Percentiles rank a stretch among this genome's conserved stretches.
Evolutionary conservation across 2,113 vertebrate genomes (phyloP).

Genomic region (Coreoperca whiteheadi): DNA sequence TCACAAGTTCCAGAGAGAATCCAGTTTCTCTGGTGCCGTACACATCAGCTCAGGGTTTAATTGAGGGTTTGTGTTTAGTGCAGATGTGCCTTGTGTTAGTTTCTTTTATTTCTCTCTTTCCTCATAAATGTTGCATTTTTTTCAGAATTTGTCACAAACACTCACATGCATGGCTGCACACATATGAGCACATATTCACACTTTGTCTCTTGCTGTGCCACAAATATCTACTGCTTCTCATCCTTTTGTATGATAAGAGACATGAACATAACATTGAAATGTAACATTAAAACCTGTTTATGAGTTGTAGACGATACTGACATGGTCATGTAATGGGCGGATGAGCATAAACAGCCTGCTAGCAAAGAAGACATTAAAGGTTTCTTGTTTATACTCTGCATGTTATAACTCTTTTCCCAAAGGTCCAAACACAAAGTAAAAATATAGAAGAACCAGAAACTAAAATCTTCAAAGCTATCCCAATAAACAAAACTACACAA

Average conservation of each 20-base stretch:
- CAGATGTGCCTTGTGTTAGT: conserved; percentile 30
- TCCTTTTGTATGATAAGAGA: background rate
- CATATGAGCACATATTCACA: conserved; percentile 24
- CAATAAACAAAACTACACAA: conserved; percentile 4
- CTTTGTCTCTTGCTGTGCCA: conserved; percentile 22
- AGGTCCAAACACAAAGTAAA: background rate
- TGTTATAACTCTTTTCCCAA: background rate
- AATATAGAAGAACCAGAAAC: background rate
- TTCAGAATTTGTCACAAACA: conserved; percentile 42
- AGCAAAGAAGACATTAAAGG: background rate
- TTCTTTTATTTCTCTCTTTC: conserved; percentile 43
- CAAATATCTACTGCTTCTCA: conserved; percentile 8
- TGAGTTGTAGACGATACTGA: background rate
- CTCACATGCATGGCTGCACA: conserved; percentile 57
- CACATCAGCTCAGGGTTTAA: conserved; percentile 59
- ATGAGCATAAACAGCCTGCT: background rate
- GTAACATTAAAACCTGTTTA: background rate
- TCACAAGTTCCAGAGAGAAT: conserved; percentile 52
- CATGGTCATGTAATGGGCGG: background rate
- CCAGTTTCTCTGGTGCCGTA: conserved; percentile 57
- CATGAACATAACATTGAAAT: background rate
- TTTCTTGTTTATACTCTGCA: background rate
- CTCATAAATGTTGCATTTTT: conserved; percentile 66
- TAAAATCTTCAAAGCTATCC: background rate
- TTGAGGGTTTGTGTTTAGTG: conserved; percentile 48